phyloP scores from a whole-genome alignment of 2,797 vertebrate species.

The Morus bassanus region DNA sequence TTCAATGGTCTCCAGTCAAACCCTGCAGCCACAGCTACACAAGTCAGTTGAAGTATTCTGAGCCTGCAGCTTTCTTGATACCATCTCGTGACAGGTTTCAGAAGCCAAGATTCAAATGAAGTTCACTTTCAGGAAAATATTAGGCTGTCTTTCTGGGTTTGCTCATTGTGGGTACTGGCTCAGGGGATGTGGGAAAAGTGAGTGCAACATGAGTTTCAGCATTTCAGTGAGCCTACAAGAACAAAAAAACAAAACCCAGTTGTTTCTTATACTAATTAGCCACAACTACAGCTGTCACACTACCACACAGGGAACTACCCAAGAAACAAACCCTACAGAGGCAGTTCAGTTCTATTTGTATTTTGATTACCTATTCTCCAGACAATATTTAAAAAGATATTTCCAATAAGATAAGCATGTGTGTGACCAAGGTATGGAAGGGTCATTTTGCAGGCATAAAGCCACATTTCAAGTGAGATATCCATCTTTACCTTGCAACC shows the following conservation, averaged over 20 bases:
- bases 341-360: neutral
- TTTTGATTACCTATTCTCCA: neutral
- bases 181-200: neutral
- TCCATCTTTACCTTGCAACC: rapidly evolving
- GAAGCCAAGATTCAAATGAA: neutral
- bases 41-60: neutral
- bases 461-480: neutral
- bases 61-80: neutral
- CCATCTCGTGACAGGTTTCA: neutral
- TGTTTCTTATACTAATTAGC: neutral
- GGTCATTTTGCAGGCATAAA: neutral
- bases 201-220: neutral
- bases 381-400: neutral
- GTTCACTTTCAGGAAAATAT: neutral
- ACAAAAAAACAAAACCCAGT: rapidly evolving
- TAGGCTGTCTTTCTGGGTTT: neutral
- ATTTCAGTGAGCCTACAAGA: neutral
- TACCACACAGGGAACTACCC: neutral
- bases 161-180: neutral
- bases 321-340: neutral
- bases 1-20: neutral
- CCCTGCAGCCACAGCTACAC: neutral
- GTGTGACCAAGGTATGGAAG: rapidly evolving
- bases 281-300: neutral
- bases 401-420: neutral